A percentile compares a stretch with the other conserved stretches of the same genome.
These are phyloP conservation scores for Heptranchias perlo DNA, from an alignment of 2,113 vertebrate species.

Conservation along the genomic window DNA sequence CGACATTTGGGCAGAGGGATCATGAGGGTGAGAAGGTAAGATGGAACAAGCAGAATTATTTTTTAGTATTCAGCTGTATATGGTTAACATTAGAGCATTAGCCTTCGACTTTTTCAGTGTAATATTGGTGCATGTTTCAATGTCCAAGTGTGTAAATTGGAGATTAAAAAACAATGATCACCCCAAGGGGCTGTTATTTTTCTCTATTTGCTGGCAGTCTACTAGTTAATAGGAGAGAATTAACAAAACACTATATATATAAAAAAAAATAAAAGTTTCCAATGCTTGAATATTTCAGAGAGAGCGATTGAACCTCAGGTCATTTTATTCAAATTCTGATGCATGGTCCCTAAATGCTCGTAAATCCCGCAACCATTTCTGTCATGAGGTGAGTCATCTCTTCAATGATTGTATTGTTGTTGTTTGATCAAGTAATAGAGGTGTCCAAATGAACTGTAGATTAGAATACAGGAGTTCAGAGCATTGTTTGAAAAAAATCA, in stretches of 20 bases:
- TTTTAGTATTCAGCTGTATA: background rate
- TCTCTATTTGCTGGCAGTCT: background rate
- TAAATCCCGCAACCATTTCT: background rate
- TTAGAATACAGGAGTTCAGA: background rate
- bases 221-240: background rate
- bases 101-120: background rate
- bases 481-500: background rate
- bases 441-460: background rate
- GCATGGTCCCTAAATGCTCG: background rate
- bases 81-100: background rate
- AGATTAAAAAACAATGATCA: background rate
- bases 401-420: background rate
- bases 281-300: background rate
- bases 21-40: background rate
- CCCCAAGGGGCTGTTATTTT: background rate
- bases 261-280: background rate
- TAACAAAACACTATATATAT: background rate
- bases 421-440: background rate
- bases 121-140: background rate
- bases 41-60: background rate
- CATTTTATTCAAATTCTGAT: background rate
- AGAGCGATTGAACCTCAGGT: background rate
- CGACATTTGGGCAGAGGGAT: background rate
- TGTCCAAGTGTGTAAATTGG: background rate
- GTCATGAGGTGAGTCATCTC: background rate